phyloP scores from a whole-genome alignment of 2,113 vertebrate genomes.

The Vombatus ursinus region DNA sequence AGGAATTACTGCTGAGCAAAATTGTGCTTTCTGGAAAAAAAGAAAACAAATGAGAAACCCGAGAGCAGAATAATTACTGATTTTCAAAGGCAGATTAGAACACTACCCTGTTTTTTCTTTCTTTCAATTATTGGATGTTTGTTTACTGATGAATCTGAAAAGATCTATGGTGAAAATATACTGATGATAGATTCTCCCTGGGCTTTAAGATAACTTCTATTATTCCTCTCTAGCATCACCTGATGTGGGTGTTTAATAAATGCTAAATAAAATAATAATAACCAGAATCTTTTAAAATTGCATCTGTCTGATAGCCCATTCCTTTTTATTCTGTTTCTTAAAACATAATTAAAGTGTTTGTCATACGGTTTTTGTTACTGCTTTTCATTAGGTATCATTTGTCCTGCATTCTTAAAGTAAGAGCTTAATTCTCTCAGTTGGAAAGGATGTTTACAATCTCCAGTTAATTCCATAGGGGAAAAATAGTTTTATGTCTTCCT shows the following conservation, averaged over 20 bases:
- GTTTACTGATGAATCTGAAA: neutral
- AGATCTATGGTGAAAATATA: fast-evolving
- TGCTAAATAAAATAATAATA: no score
- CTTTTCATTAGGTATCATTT: neutral
- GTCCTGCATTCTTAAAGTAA: neutral
- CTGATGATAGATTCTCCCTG: neutral
- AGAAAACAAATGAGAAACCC: neutral
- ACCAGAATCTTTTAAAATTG: neutral
- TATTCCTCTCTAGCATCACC: fast-evolving
- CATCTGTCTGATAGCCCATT: neutral
- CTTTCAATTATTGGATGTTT: neutral
- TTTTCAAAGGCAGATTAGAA: neutral
- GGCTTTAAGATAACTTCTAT: fast-evolving
- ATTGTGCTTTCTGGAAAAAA: slow-evolving; percentile 2
- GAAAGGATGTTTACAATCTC: neutral
- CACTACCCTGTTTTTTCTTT: neutral
- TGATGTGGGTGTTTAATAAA: fast-evolving
- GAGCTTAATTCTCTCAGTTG: neutral
- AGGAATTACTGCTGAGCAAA: neutral
- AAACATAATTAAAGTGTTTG: neutral
- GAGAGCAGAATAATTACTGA: neutral
- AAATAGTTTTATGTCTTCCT: neutral
- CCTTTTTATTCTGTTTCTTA: neutral
- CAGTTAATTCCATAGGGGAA: neutral
- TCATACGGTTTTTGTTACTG: neutral